Evolutionary conservation across 2,797 vertebrate genomes (phyloP).

Genomic region (Siniperca obscura): DNA sequence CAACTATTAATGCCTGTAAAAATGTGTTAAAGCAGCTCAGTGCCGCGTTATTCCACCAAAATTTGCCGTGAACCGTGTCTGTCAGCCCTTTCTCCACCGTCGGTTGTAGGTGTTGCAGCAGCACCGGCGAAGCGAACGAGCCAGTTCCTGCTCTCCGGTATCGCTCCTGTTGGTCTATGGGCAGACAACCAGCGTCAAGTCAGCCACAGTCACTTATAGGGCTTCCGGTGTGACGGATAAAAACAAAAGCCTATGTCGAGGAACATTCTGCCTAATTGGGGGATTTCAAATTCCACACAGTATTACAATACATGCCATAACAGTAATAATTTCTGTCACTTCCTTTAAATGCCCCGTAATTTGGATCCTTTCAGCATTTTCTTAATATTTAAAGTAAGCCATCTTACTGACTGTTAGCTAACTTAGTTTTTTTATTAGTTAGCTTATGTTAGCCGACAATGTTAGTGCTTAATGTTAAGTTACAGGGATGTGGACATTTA

Average conservation of each 20-base stretch:
- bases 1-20: constrained; percentile 15
- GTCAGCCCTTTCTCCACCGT: constrained; percentile 16
- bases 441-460: not conserved
- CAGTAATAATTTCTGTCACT: no score
- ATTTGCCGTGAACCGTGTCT: not conserved
- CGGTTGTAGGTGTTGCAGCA: constrained; percentile 43
- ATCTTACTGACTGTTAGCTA: not conserved
- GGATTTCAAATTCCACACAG: not conserved
- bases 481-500: no score
- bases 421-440: not conserved
- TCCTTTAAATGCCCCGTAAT: not conserved
- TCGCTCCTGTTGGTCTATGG: constrained; percentile 56
- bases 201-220: accelerated
- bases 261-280: accelerated
- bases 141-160: constrained; percentile 59
- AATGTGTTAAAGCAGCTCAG: constrained; percentile 24
- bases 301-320: no score
- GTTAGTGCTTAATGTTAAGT: no score
- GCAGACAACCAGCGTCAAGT: constrained; percentile 26
- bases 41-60: constrained; percentile 47
- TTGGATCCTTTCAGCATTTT: not conserved
- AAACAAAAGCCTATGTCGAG: constrained; percentile 38
- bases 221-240: constrained; percentile 39
- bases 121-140: constrained; percentile 49
- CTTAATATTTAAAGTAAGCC: no score